Conservation (phyloP, 2,888 invertebrate species). For the Cephus nigrinus region DNA sequence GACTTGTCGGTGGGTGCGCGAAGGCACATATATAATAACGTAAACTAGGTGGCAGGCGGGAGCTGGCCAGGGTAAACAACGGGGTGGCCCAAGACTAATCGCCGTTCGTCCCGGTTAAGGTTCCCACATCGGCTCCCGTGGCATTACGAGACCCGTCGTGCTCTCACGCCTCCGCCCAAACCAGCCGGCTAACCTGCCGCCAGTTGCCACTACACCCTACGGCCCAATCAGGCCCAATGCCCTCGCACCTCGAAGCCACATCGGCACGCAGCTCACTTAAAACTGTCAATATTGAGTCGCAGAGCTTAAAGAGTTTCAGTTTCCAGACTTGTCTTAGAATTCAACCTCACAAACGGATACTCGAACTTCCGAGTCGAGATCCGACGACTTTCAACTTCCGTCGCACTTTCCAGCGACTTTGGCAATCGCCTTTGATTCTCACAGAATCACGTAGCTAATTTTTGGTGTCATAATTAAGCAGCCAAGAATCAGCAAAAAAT, state of each 20-base stretch:
- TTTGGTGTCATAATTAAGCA: too few species aligned
- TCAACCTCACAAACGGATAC: too few species aligned
- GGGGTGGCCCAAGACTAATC: constrained; percentile 56
- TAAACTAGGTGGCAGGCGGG: constrained; percentile 51
- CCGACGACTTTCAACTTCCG: too few species aligned
- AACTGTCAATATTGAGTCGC: constrained; percentile 19
- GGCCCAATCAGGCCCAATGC: not conserved
- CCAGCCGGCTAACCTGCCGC: constrained; percentile 15
- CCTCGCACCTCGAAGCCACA: not conserved
- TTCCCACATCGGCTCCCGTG: constrained; percentile 50
- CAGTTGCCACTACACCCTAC: not conserved
- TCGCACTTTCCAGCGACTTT: too few species aligned
- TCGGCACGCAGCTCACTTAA: constrained; percentile 2
- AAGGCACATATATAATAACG: constrained; percentile 47
- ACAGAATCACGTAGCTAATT: too few species aligned
- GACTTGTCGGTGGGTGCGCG: constrained; percentile 15
- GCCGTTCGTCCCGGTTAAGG: constrained; percentile 50
- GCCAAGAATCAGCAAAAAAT: too few species aligned
- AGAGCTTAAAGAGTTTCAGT: constrained; percentile 19
- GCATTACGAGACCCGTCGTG: constrained; percentile 41
- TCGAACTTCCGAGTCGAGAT: too few species aligned
- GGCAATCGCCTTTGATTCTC: too few species aligned
- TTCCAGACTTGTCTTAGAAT: not conserved
- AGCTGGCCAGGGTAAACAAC: constrained; percentile 52
- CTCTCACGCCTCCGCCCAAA: constrained; percentile 45